Percentiles rank a stretch among this genome's conserved stretches.
Evolutionary conservation across 2,797 vertebrate species (phyloP).

Genomic region (Hybognathus amarus): DNA sequence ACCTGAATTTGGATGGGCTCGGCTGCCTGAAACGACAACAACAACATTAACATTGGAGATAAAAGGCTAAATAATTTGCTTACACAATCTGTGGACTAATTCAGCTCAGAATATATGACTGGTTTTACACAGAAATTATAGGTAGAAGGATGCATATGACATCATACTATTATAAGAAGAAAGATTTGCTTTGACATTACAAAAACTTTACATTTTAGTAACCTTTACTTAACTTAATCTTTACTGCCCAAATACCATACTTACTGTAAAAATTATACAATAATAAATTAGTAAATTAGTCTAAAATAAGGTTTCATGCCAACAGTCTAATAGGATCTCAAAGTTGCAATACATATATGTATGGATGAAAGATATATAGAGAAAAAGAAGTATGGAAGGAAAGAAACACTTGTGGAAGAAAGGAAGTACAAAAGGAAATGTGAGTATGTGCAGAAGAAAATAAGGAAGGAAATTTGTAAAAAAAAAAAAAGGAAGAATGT

Average conservation of each 20-base stretch:
- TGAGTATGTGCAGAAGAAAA: not conserved
- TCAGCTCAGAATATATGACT: not conserved
- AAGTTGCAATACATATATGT: not conserved
- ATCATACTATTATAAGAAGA: not conserved
- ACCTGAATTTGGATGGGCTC: constrained; percentile 88
- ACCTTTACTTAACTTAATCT: not conserved
- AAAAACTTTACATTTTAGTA: not conserved
- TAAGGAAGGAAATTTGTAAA: not conserved
- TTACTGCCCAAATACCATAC: too few species aligned
- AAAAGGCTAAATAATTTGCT: not conserved
- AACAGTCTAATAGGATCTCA: not conserved
- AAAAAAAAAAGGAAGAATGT: not conserved
- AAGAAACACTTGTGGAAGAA: not conserved
- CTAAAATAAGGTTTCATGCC: not conserved
- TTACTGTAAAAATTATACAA: not conserved
- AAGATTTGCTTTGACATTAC: not conserved
- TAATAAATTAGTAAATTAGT: not conserved
- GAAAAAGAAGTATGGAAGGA: not conserved
- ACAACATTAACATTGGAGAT: not conserved
- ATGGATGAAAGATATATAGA: not conserved
- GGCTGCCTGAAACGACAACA: constrained; percentile 68
- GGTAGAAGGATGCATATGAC: not conserved
- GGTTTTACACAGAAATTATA: not conserved
- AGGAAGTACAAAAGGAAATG: not conserved
- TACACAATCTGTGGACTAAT: not conserved